These are phyloP conservation scores for Lagenorhynchus albirostris DNA, from an alignment of 2,113 vertebrate genomes.

Conservation along the genomic window DNA sequence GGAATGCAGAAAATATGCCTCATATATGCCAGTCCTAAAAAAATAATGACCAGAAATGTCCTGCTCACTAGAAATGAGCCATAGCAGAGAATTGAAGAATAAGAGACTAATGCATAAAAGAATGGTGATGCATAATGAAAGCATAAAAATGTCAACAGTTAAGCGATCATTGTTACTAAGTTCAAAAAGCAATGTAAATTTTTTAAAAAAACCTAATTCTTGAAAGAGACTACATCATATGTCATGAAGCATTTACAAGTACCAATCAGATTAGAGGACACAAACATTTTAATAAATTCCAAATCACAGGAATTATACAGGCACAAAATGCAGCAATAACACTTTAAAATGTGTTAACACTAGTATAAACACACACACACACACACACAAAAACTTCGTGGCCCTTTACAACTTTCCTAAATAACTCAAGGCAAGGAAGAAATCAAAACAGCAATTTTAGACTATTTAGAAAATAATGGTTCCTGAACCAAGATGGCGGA, in stretches of 20 bases:
- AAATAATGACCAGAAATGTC: neutral
- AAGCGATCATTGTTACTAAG: neutral
- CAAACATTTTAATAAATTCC: neutral
- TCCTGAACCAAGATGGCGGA: too few relatives aligned
- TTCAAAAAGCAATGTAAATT: neutral
- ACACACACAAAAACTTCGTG: neutral
- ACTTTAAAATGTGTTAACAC: neutral
- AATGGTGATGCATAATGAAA: neutral
- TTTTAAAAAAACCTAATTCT: neutral
- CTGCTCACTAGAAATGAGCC: neutral
- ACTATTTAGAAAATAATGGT: neutral
- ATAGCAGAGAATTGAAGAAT: neutral
- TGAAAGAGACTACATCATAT: neutral
- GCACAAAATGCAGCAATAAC: neutral
- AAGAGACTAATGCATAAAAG: neutral
- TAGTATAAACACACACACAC: neutral
- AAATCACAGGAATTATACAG: neutral
- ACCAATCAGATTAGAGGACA: neutral
- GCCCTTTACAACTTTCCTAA: neutral
- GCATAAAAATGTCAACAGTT: neutral
- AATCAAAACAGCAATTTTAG: neutral
- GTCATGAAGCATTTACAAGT: neutral
- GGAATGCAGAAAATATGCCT: neutral
- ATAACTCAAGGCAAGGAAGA: neutral
- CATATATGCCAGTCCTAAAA: neutral